phyloP scores from a whole-genome alignment of 2,113 vertebrate genomes.

The Varanus salvator region DNA sequence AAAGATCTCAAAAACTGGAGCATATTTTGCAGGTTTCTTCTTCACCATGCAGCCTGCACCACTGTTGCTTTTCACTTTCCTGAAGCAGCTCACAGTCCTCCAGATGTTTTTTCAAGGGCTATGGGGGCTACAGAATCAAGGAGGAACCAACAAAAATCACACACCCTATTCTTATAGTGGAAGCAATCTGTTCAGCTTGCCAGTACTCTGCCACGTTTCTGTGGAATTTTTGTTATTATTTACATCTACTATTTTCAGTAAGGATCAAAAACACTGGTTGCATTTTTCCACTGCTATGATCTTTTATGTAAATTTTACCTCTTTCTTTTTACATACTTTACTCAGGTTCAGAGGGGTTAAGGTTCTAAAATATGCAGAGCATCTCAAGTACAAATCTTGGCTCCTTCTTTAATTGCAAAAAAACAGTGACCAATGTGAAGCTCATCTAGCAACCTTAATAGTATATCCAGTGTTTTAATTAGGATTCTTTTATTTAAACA shows the following conservation, averaged over 20 bases:
- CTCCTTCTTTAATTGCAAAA: slow-evolving; percentile 65
- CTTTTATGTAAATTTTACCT: neutral
- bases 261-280: neutral
- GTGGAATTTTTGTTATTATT: neutral
- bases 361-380: slow-evolving; percentile 39
- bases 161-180: no score
- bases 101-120: neutral
- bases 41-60: neutral
- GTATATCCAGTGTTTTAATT: slow-evolving; percentile 76
- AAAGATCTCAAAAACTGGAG: neutral
- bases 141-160: neutral
- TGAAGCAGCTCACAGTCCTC: neutral
- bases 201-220: no score
- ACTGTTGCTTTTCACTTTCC: neutral
- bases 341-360: neutral
- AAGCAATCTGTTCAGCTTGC: no score
- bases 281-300: neutral
- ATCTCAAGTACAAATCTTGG: slow-evolving; percentile 47
- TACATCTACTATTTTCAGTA: neutral
- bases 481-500: slow-evolving; percentile 75
- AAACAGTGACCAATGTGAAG: slow-evolving; percentile 53
- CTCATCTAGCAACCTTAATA: slow-evolving; percentile 68
- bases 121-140: neutral
- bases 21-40: neutral
- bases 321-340: neutral